Base-by-base conservation (phyloP, 1,140 invertebrate genomes). In the Euborellia annulipes region DNA sequence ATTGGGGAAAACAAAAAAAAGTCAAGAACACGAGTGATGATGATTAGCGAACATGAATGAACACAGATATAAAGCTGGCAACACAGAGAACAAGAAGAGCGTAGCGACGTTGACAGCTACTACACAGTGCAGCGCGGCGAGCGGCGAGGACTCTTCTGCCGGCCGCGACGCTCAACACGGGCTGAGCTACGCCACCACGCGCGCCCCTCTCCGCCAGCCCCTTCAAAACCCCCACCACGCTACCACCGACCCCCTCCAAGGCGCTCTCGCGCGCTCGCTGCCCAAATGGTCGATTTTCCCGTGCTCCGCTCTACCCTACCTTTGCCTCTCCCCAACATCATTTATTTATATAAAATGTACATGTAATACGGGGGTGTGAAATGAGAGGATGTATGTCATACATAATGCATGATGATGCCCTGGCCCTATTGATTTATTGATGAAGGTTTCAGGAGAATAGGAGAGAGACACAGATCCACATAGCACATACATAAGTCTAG, bases 171-270 rank as follows among this genome's bases (percentile, higher is more conserved):
- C 23, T 11, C 4, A 27, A 11, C 23, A 27, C 23, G 23, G 23
- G 23, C 23, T 27, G 11, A 27, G 23, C 23, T 27, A 20, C 39
- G 22, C 21, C 34, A 46, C 38, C 50, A 48, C 46, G 51, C 53
- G 36, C 39, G 17, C 36, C 40, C 50, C 51, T 48, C 46, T 53
- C 51, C 51, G 50, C 50, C 52, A 50, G 51, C 54, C 56, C 49
- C 50, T 46, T 54, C 54, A 53, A n/a, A 47, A 46, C 48, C 50
- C 43, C 22, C 21, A n/a, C 41, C 49, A 55, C 54, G 54, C 54
- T 54, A 54, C 54, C 54, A 51, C 54, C 48, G 46, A 46, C 53
- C 51, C 48, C 52, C 52, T 55, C 54, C 52, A 49, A 40, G 41
- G 47, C 38, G 2, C 21, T 41, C 44, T 6, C 13, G 43, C 37